Evolutionary conservation across 2,113 vertebrate species (phyloP).

Genomic region (Taxidea taxus): DNA sequence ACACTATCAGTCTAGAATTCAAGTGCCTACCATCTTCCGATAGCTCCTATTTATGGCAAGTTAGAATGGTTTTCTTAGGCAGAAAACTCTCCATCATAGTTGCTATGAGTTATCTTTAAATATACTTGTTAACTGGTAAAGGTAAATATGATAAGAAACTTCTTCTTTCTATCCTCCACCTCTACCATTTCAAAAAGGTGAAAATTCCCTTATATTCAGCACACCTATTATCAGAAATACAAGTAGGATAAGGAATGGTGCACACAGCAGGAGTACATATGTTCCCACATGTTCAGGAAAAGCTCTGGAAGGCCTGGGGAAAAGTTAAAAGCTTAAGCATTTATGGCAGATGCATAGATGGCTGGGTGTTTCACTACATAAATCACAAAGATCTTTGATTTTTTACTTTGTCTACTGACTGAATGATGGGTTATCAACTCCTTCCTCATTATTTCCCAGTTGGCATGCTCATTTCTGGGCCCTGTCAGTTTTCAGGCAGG

Average conservation of each 20-base stretch:
- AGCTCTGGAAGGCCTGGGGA: neutral
- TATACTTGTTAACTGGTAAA: neutral
- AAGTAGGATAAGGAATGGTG: neutral
- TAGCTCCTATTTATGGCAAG: neutral
- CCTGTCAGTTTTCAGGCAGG: neutral
- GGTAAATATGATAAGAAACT: neutral
- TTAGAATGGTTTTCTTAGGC: neutral
- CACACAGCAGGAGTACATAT: accelerated
- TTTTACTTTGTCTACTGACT: neutral
- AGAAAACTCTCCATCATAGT: neutral
- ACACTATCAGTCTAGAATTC: neutral
- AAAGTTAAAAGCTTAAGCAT: neutral
- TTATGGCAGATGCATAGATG: neutral
- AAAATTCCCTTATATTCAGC: neutral
- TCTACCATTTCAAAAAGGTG: neutral
- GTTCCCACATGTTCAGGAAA: neutral
- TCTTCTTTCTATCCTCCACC: neutral
- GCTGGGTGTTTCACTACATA: neutral
- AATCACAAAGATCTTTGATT: neutral
- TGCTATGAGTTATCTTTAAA: neutral
- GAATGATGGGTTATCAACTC: neutral
- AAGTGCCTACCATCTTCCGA: neutral
- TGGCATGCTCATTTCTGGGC: too few species aligned
- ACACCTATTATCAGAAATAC: neutral
- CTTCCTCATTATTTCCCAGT: neutral